Evolutionary conservation across 2,888 invertebrate genomes (phyloP), one percentile per base, ranked within the genome.

Genomic region (Conus canariensis): DNA sequence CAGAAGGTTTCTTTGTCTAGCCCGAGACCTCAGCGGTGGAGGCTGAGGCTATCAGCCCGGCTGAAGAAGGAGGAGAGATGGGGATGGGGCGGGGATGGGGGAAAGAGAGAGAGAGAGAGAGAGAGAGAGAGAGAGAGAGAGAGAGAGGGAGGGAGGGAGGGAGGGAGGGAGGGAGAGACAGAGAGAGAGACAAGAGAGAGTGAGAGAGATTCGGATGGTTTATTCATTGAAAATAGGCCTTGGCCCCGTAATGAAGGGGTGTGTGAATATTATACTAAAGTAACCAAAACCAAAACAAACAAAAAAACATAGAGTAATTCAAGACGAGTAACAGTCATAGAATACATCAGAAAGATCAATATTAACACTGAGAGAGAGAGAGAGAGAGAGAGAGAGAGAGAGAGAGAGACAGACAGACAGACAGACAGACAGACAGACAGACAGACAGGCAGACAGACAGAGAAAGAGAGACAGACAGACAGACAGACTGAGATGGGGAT

Each of bases 161-260:
- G 85, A 85, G 85, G 60, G 85, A 85, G 85, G 25, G 60, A 85
- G 85, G 60, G 85, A 85, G 85, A 85, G 85, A 85, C 60, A 85
- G 85, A 59, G 58, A 59, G 85, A 85, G 85, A 85, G 85, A 85
- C 5, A n/a, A 60, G 59, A 59, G 58, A 85, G 59, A 85, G 58
- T 59, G 59, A 85, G 58, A 59, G 59, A 85, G 58, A 59, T 45
- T 56, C 16, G 56, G 82, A 82, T 1, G 56, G 58, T n/a, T 6
- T n/a, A 56, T 12, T 14, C 56, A 22, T 56, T 56, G 56, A n/a
- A 56, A n/a, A 82, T 16, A 56, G 19, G 19, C 56, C 56, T 16
- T 22, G 70, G 22, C 45, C 45, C 45, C 45, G 30, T 45, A 45
- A 45, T 45, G 45, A 45, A 45, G 45, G 45, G 45, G 45, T 45